Evolutionary conservation across 53 echinoderm and acorn worm genomes (phyloP).

Genomic region (Antedon mediterranea): DNA sequence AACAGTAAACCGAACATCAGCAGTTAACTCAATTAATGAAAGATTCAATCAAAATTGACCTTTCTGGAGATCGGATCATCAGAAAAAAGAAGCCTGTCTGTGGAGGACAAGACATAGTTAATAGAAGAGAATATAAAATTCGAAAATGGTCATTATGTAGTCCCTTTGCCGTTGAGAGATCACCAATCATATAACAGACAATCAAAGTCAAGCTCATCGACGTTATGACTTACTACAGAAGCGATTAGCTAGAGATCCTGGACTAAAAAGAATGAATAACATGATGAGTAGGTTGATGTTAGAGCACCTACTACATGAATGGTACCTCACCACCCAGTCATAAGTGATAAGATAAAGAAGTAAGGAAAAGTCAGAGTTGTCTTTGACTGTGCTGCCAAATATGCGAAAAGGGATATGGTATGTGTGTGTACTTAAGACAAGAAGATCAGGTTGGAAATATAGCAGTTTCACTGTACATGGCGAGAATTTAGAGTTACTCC

Average conservation of each 20-base stretch:
- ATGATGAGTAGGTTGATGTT: slow-evolving; percentile 10
- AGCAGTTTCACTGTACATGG: no score
- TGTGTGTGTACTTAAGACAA: no score
- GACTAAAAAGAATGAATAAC: not conserved
- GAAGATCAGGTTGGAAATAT: no score
- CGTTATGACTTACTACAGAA: not conserved
- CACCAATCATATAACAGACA: not conserved
- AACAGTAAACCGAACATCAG: slow-evolving; percentile 3
- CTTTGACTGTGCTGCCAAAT: not conserved
- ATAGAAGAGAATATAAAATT: not conserved
- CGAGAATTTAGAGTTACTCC: no score
- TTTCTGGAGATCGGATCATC: not conserved
- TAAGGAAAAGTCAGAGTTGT: not conserved
- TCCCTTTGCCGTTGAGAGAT: slow-evolving; percentile 7
- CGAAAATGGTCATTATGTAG: not conserved
- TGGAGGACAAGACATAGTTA: not conserved
- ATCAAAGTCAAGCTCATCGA: not conserved
- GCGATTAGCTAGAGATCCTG: not conserved
- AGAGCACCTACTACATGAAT: not conserved
- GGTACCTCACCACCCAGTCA: not conserved
- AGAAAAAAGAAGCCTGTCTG: not conserved
- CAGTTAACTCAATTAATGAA: not conserved
- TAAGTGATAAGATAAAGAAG: not conserved
- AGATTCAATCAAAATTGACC: not conserved
- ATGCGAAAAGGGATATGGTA: no score